Base-by-base conservation (phyloP, 1,140 invertebrate species). In the Apolygus lucorum region DNA sequence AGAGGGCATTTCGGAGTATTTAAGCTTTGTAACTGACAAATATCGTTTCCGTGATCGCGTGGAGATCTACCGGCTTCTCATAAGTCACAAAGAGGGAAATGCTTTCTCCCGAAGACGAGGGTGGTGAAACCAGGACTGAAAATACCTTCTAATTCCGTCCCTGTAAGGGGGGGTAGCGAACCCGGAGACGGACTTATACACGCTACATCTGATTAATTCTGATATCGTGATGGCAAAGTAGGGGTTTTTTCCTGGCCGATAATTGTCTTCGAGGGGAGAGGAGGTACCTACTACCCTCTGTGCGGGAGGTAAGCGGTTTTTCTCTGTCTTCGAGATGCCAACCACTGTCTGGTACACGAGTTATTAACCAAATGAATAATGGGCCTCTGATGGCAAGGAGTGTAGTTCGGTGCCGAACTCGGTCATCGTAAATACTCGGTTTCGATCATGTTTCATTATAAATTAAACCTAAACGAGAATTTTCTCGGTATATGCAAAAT, bases 131-230 rank as follows among this genome's bases (percentile, higher is more conserved):
- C 4, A 42, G 4, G 34, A 42, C 54, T 11, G 4, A 22, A 22
- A 59, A 59, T 59, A 59, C 54, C 22, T 59, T 59, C 54, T 59
- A 59, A 59, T 59, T 59, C 54, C 22, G 54, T 59, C 13, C 54
- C 22, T 22, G 8, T 59, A n/a, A n/a, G n/a, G n/a, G n/a, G n/a
- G n/a, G n/a, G n/a, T n/a, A n/a, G n/a, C n/a, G n/a, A 4, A 17
- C 4, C 34, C 54, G 54, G 22, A 59, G 54, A 59, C n/a, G n/a
- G 22, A 59, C 22, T 24, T 59, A 8, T 22, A 59, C 54, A 59
- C 54, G 54, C 54, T 59, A 59, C 54, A 59, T 59, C 54, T 59
- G 54, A 59, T 59, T 59, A 59, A 59, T 59, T 59, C 54, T 59
- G 54, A 59, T 59, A 59, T 59, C 54, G 54, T 59, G 54, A 59